Conservation (phyloP, 2,888 invertebrate species). For the Gymnosoma rotundatum region DNA sequence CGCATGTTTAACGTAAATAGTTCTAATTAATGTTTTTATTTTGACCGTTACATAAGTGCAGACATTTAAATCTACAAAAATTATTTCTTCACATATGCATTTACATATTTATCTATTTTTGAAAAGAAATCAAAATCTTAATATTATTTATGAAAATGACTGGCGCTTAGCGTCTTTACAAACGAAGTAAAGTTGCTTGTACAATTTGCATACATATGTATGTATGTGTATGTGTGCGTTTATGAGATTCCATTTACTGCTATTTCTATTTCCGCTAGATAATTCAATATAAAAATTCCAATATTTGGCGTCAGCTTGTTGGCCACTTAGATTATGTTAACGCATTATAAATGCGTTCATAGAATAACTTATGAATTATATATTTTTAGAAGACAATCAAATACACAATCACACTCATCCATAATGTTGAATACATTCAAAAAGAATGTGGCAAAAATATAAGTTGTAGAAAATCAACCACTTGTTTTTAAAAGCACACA, state of each 20-base stretch:
- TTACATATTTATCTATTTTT: neutral
- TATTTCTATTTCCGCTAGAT: conserved; percentile 60
- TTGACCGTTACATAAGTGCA: too few relatives aligned
- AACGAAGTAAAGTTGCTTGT: conserved; percentile 32
- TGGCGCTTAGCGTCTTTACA: neutral
- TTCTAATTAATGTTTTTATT: too few relatives aligned
- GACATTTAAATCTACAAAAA: too few relatives aligned
- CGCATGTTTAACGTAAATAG: too few relatives aligned
- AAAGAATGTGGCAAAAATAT: conserved; percentile 30
- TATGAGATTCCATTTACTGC: conserved; percentile 18
- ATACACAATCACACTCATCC: conserved; percentile 1
- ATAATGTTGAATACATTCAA: neutral
- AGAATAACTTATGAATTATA: conserved; percentile 82
- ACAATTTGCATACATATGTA: too few relatives aligned
- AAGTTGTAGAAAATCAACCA: conserved; percentile 49
- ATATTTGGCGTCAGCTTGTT: conserved; percentile 81
- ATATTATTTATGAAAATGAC: conserved; percentile 44
- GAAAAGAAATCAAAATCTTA: conserved; percentile 42
- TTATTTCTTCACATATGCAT: too few relatives aligned
- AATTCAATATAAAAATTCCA: conserved; percentile 76
- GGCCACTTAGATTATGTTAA: conserved; percentile 81
- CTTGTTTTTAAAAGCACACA: conserved; percentile 44
- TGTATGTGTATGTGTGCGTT: conserved; percentile 9
- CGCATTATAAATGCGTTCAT: conserved; percentile 79
- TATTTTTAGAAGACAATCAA: conserved; percentile 60